A percentile compares a stretch with the other conserved stretches of the same genome.
Conservation (phyloP, 2,888 invertebrate genomes). For the Netelia virgata region DNA sequence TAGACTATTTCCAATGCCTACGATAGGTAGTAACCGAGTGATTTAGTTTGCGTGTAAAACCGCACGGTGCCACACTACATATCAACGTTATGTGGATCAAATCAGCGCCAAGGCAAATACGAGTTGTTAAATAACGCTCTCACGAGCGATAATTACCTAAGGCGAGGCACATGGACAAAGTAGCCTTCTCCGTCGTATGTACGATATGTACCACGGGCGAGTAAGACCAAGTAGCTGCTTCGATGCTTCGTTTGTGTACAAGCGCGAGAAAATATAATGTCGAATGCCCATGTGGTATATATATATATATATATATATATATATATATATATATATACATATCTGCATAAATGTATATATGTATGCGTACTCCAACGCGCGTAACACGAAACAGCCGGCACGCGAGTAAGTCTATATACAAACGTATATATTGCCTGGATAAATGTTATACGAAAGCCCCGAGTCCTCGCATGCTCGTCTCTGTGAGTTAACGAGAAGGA, state of each 20-base stretch:
- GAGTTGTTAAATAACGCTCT: slow-evolving; percentile 74
- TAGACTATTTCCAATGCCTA: not conserved
- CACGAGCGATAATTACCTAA: slow-evolving; percentile 76
- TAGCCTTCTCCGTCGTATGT: slow-evolving; percentile 65
- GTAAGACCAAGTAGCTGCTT: slow-evolving; percentile 44
- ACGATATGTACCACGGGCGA: slow-evolving; percentile 60
- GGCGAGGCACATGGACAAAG: slow-evolving; percentile 59
- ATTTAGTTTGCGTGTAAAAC: slow-evolving; percentile 46
- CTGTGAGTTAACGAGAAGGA: slow-evolving; percentile 71
- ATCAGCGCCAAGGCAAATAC: slow-evolving; percentile 79
- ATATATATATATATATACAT: slow-evolving; percentile 1
- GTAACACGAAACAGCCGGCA: slow-evolving; percentile 63
- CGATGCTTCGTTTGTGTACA: slow-evolving; percentile 30
- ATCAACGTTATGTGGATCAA: slow-evolving; percentile 67
- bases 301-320: too few relatives aligned
- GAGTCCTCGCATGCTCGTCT: slow-evolving; percentile 58
- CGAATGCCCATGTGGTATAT: not conserved
- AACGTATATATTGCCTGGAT: not conserved
- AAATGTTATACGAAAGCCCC: slow-evolving; percentile 23
- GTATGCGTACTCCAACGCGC: slow-evolving; percentile 39
- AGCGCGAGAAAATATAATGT: not conserved
- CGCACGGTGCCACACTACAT: slow-evolving; percentile 6
- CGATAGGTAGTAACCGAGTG: not conserved
- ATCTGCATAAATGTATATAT: not conserved
- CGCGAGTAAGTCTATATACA: slow-evolving; percentile 56